Evolutionary conservation across 2,797 vertebrate genomes (phyloP), one percentile per base, ranked within the genome.

Genomic region (Anisognathus igniventris): DNA sequence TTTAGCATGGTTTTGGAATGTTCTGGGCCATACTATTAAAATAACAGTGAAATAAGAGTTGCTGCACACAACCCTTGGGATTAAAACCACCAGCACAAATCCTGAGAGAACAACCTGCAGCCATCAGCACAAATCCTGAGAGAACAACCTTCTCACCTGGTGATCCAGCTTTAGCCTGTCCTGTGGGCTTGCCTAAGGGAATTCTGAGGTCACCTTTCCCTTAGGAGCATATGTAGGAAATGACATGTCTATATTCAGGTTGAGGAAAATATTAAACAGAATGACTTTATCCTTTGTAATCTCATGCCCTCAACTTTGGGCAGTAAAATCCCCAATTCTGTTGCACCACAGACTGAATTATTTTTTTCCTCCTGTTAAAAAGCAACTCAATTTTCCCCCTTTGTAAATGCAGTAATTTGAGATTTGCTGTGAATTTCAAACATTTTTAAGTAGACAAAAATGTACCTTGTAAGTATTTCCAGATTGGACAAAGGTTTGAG

Each of bases 101-200:
- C 58, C 74, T 30, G 12, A 78, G 86, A 71, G 90, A 92, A 22
- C 11, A 84, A 16, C 7, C 16, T 62, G 31, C 31, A 54, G 31
- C 19, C 68, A 87, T 2, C 17, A 77, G 35, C 22, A 58, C 24
- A 83, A 73, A 76, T 53, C 53, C 77, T 31, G 11, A 76, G 81
- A 67, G 90, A 91, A 25, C 12, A 84, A 21, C 10, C 13, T 61
- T 88, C 67, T 57, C 65, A 35, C 33, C n/a, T 66, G 42, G 11
- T 85, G 68, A 71, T 78, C 24, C 64, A 86, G 33, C 62, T 67
- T 20, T 4, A 22, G n/a, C 67, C 82, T 81, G 42, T 87, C 65
- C 92, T 73, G 62, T 81, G 82, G 92, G 85, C 85, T 71, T 47
- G 92, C 93, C 92, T 89, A 51, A n/a, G 79, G 95, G 80, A 92